Evolutionary conservation across 1,140 invertebrate genomes (phyloP), one percentile per base, ranked within the genome.

Genomic region (Zaprionus kolodkinae): DNA sequence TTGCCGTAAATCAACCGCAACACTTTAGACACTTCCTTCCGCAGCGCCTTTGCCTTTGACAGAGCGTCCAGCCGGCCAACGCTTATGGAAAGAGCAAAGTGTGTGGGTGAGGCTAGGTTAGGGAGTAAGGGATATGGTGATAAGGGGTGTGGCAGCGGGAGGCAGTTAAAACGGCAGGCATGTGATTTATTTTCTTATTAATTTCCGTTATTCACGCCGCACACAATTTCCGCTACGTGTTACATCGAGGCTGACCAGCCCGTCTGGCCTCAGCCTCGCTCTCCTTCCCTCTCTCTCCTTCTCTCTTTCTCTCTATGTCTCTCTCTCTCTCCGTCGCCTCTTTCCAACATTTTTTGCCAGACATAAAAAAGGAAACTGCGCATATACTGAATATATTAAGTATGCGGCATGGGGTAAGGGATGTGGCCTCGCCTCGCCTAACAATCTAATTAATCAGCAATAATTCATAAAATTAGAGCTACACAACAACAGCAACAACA

Each of bases 111-210:
- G 36, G 33, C 1, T 7, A 2, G 33, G 4, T 9, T 1, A 40
- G 59, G 17, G 17, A n/a, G 12, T 6, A 61, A 0, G 17, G 59
- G 6, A 30, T 30, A 17, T 27, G 17, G 43, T 7, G 4, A 4
- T 30, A 17, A 54, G 17, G 43, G 21, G 27, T 21, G 4, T 40
- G 25, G 30, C 43, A 25, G 56, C 12, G 30, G 54, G 36, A 21
- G 12, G 43, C 52, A 73, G 69, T 55, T 38, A 78, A 50, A 75
- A 59, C 67, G 72, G 77, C 68, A 67, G 54, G 59, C 71, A 70
- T 78, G 71, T 81, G 79, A 81, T 81, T 81, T 81, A 81, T 81
- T 81, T 79, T 79, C 76, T 79, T 81, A 81, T 81, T 81, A 81
- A 81, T 81, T 81, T 81, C 79, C 79, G 79, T 73, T 80, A 78